These are phyloP conservation scores for Centrocercus urophasianus DNA, from an alignment of 2,113 vertebrate species.

Conservation along the genomic window DNA sequence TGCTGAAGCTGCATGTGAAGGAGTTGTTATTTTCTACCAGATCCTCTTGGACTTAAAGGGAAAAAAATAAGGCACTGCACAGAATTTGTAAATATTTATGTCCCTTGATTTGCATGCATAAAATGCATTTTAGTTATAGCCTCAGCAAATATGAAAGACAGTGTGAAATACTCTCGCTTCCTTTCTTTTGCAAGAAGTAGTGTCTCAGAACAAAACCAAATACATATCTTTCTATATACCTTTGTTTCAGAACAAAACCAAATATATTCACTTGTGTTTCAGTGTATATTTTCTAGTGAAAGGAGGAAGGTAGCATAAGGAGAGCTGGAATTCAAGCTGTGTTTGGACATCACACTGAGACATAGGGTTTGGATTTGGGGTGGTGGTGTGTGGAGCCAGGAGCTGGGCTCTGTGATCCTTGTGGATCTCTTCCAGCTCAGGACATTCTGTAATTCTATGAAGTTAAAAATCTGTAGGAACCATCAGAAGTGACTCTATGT, in stretches of 20 bases:
- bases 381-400: not conserved
- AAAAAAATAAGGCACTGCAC: not conserved
- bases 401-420: not conserved
- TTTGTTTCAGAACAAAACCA: constrained; percentile 3
- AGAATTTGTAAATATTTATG: constrained; percentile 6
- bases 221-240: too few species aligned
- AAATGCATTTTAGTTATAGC: not conserved
- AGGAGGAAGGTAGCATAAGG: not conserved
- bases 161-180: not conserved
- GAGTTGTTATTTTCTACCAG: not conserved
- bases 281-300: not conserved
- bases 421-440: not conserved
- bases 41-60: not conserved
- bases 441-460: not conserved
- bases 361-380: not conserved
- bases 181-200: not conserved
- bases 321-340: not conserved
- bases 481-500: not conserved
- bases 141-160: constrained; percentile 2
- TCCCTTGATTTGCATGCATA: constrained; percentile 13
- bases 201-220: constrained; percentile 4
- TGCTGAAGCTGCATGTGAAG: not conserved
- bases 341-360: not conserved
- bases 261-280: not conserved
- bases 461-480: not conserved